These are phyloP conservation scores for Darevskia nairensis DNA, from an alignment of 2,797 vertebrate genomes.

Conservation along the genomic window DNA sequence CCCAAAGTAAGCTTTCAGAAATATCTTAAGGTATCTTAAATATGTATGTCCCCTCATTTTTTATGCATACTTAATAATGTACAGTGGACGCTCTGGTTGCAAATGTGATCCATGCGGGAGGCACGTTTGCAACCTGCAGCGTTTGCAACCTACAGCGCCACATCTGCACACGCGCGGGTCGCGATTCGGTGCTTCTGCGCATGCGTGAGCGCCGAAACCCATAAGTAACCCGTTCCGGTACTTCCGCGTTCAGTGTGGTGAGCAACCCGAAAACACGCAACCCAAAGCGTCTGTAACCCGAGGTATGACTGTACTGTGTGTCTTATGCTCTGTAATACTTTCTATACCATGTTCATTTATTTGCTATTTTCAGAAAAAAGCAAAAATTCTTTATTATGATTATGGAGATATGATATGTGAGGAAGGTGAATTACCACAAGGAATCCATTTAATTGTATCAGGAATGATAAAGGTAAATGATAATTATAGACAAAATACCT, in stretches of 20 bases:
- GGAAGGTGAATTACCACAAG: constrained; percentile 66
- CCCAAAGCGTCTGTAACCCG: too few relatives aligned
- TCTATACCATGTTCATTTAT: background rate
- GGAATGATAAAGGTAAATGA: constrained; percentile 75
- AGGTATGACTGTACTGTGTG: background rate
- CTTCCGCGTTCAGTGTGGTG: too few relatives aligned
- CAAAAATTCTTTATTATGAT: constrained; percentile 65
- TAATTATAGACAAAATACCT: background rate
- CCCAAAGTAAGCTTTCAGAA: background rate
- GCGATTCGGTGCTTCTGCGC: too few relatives aligned
- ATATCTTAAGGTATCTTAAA: background rate
- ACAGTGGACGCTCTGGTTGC: too few relatives aligned
- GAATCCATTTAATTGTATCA: constrained; percentile 75
- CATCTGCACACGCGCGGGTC: too few relatives aligned
- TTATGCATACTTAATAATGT: background rate
- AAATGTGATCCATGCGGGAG: too few relatives aligned
- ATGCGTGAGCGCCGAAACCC: too few relatives aligned
- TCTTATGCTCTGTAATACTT: background rate
- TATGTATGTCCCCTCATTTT: background rate
- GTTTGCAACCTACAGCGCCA: too few relatives aligned
- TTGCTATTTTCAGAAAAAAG: constrained; percentile 59
- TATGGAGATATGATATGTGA: constrained; percentile 71
- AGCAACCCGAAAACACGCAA: too few relatives aligned
- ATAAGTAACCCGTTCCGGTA: too few relatives aligned
- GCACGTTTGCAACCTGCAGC: too few relatives aligned